Percentiles rank a stretch among this genome's conserved stretches.
Evolutionary conservation across 1,140 invertebrate species (phyloP).

Genomic region (Agrilus planipennis): DNA sequence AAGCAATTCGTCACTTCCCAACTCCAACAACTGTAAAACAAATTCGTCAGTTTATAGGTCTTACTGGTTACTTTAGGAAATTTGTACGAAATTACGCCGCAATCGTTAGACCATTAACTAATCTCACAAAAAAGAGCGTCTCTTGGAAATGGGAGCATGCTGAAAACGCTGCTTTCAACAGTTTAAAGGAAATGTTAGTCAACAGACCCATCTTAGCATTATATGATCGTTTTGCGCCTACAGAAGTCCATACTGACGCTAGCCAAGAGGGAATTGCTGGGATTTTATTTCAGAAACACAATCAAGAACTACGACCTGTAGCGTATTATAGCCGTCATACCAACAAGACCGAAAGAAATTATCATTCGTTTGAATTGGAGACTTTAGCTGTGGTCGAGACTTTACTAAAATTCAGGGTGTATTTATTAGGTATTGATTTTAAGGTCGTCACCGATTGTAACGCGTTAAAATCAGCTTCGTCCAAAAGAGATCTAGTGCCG

Average conservation of each 20-base stretch:
- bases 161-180: background rate
- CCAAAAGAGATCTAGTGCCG: background rate
- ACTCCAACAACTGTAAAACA: constrained; percentile 4
- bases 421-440: constrained; percentile 8
- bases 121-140: background rate
- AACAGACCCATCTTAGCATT: constrained; percentile 17
- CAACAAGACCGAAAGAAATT: constrained; percentile 13
- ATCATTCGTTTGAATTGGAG: constrained; percentile 9
- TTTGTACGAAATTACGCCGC: constrained; percentile 10
- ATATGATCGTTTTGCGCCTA: constrained; percentile 15
- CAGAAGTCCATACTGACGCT: constrained; percentile 22
- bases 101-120: background rate
- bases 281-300: constrained; percentile 21
- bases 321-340: constrained; percentile 35
- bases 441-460: constrained; percentile 8
- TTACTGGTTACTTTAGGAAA: constrained; percentile 11
- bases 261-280: constrained; percentile 16
- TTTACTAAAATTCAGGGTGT: constrained; percentile 12
- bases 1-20: background rate
- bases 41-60: constrained; percentile 10
- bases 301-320: constrained; percentile 35
- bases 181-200: constrained; percentile 2
- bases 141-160: background rate
- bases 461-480: constrained; percentile 15
- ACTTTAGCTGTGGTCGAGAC: constrained; percentile 9